Evolutionary conservation across 2,888 invertebrate species (phyloP).

Genomic region (Agrotis puta): DNA sequence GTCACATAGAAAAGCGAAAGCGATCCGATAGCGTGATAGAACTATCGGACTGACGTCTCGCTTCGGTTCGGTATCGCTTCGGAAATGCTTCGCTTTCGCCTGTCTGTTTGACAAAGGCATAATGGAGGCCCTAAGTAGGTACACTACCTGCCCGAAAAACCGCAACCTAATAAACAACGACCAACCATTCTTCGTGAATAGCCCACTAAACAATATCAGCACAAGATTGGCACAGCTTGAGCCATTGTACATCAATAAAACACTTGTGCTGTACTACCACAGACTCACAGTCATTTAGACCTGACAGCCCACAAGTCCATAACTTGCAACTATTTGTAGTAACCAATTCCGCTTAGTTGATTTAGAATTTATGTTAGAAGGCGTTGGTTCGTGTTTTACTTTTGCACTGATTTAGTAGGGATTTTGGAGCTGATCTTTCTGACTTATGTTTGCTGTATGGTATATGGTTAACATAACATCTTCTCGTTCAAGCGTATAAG

Average conservation of each 20-base stretch:
- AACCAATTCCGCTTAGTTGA: constrained; percentile 59
- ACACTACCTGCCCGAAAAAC: constrained; percentile 6
- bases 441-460: not conserved
- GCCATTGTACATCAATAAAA: constrained; percentile 54
- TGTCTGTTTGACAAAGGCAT: no score
- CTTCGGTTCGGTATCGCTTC: no score
- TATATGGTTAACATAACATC: constrained; percentile 3
- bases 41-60: no score
- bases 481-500: not conserved
- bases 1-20: no score
- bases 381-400: constrained; percentile 46
- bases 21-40: no score
- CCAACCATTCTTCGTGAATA: constrained; percentile 26
- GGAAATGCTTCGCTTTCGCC: no score
- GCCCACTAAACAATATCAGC: constrained; percentile 47
- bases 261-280: constrained; percentile 37
- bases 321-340: constrained; percentile 59
- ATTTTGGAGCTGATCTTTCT: constrained; percentile 22
- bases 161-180: not conserved
- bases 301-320: constrained; percentile 49
- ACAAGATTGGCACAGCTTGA: constrained; percentile 55
- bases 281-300: constrained; percentile 51
- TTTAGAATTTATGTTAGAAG: constrained; percentile 59
- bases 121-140: not conserved
- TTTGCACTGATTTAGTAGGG: constrained; percentile 37